A percentile compares a stretch with the other conserved stretches of the same genome.
Evolutionary conservation across 2,113 vertebrate species (phyloP).

Genomic region (Peromyscus leucopus): DNA sequence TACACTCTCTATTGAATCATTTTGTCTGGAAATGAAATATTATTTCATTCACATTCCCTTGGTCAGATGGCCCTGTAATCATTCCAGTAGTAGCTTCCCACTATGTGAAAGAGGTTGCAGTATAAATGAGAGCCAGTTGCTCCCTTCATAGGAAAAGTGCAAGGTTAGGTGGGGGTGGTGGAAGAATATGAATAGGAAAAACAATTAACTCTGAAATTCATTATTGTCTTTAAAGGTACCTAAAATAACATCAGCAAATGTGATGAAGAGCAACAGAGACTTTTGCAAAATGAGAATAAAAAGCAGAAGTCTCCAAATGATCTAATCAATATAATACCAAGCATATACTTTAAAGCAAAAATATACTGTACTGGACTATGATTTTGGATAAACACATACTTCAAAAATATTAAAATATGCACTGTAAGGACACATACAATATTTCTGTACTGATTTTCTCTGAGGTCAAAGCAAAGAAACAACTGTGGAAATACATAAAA

Average conservation of each 20-base stretch:
- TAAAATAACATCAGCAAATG: background rate
- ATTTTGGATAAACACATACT: background rate
- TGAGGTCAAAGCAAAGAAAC: background rate
- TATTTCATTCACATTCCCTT: background rate
- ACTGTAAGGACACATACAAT: background rate
- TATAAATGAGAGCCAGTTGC: background rate
- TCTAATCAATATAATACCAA: background rate
- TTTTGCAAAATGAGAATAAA: background rate
- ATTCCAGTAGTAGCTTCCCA: background rate
- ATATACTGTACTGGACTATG: background rate
- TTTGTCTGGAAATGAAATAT: background rate
- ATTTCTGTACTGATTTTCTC: background rate
- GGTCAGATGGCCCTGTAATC: background rate
- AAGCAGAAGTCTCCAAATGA: background rate
- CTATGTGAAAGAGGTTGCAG: background rate
- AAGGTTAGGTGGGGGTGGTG: background rate
- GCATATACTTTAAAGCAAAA: background rate
- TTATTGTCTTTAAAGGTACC: background rate
- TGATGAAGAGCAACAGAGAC: background rate
- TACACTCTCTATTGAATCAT: background rate
- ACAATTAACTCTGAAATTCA: background rate
- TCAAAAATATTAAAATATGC: background rate
- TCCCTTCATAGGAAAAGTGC: background rate
- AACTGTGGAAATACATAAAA: background rate
- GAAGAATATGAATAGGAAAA: background rate